These are phyloP conservation scores for Acleris cristana DNA, from an alignment of 2,888 invertebrate species.

Conservation along the genomic window DNA sequence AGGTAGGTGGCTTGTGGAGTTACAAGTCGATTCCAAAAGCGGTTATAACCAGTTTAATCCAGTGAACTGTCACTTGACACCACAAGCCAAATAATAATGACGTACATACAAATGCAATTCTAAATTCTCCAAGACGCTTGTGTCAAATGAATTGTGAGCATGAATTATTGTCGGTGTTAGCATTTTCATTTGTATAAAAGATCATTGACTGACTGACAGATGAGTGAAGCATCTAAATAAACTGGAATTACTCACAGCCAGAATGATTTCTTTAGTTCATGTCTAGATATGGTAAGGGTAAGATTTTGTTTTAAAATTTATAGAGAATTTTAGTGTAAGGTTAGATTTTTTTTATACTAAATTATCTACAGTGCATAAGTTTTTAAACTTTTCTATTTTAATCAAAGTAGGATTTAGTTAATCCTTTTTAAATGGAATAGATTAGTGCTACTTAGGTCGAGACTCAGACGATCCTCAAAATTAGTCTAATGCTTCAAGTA, in stretches of 20 bases:
- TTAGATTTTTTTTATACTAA: constrained; percentile 74
- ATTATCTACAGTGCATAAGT: constrained; percentile 81
- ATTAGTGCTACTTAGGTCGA: constrained; percentile 67
- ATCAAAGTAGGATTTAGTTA: constrained; percentile 68
- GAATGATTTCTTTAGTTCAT: constrained; percentile 79
- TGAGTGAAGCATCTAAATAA: constrained; percentile 68
- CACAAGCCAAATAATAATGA: background rate
- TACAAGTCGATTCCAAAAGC: too few species aligned
- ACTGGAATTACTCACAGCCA: constrained; percentile 79
- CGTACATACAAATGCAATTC: constrained; percentile 13
- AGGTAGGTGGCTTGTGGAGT: too few species aligned
- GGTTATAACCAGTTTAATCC: background rate
- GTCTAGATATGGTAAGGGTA: constrained; percentile 79
- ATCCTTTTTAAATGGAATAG: constrained; percentile 75
- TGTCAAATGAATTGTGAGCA: constrained; percentile 42
- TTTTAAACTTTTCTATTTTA: constrained; percentile 75
- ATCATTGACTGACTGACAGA: constrained; percentile 49
- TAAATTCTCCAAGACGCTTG: constrained; percentile 39
- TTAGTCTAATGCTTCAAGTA: constrained; percentile 38
- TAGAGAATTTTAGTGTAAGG: constrained; percentile 63
- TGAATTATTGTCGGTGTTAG: constrained; percentile 67
- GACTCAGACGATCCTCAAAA: constrained; percentile 48
- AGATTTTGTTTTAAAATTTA: constrained; percentile 61
- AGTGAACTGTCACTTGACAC: background rate
- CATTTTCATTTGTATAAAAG: constrained; percentile 44